Evolutionary conservation across 2,888 invertebrate species (phyloP), one percentile per base, ranked within the genome.

Genomic region (Brachyptera risi): DNA sequence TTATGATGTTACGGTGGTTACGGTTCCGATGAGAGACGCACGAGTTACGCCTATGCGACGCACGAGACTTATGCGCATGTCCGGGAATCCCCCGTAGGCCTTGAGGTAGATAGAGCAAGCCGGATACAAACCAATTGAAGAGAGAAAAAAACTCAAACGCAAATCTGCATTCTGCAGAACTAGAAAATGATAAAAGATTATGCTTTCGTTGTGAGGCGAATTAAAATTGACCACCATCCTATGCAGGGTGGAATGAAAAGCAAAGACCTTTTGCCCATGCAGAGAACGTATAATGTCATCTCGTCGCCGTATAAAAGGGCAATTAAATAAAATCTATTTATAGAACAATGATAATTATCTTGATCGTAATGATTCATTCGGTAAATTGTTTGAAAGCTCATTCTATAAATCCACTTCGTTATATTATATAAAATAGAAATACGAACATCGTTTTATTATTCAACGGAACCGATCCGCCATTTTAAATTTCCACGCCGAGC

Each of bases 71-170:
- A 42, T 51, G 50, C 50, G 27, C 58, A 61, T 35, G 50, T 57
- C 42, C 23, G 58, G 61, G 61, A 42, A 61, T 56, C 51, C 61
- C 61, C 58, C 27, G 37, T n/a, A 51, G 27, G 61, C 61, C 61
- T 61, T 61, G 49, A 61, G 61, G 61, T 58, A 47, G n/a, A n/a
- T n/a, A n/a, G 40, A 50, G 56, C 57, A 61, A 61, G 57, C 61
- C 61, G 61, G 60, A 60, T 60, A 56, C 60, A 37, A 47, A 47
- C 23, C 21, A 47, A 47, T 23, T 47, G 24, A 47, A 21, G 3
- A 3, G 3, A 21, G n/a, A 47, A 47, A 47, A 24, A 47, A 47
- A 47, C 4, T 5, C 23, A n/a, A 3, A 47, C 47, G 47, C 47
- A 47, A 47, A 47, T 47, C 47, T 47, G 47, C n/a, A n/a, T n/a